Base-by-base conservation (phyloP, 2,797 vertebrate species). In the Acanthurus lineatus region DNA sequence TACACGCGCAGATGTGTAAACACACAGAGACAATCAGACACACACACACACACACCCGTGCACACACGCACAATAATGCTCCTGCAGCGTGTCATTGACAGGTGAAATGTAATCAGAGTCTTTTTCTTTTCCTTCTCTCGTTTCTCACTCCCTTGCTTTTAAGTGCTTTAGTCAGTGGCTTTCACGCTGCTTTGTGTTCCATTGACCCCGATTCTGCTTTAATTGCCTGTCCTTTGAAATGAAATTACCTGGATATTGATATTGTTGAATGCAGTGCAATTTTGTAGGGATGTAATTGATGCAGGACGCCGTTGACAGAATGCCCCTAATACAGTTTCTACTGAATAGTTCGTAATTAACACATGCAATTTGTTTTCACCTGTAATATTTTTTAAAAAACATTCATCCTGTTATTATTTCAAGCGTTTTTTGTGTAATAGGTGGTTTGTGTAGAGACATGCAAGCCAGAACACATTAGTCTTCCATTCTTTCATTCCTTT, bases 21-120 rank as follows among this genome's bases (percentile, higher is more conserved):
- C 93, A 92, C 73, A 51, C 15, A 15, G 47, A 82, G 45, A 84
- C 82, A 85, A 68, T 77, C 73, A 48, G 20, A 74, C 69, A 40
- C 10, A 40, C 40, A 40, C 38, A 40, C 38, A 48, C 49, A 32
- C 63, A 48, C 59, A 62, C 67, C 58, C 52, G 51, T 48, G 25
- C 58, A 54, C 73, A 47, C 69, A 40, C 73, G 51, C 85, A 86
- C 92, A 93, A 92, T 95, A 91, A 95, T 89, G 93, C 89, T 94
- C 86, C 88, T 86, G 94, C 88, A 86, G 87, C 85, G 89, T 95
- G 93, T 96, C 96, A 94, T 87, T 96, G 96, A 94, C 92, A 94
- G 94, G 93, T 89, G 91, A 95, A 95, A 95, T 91, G 92, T 93
- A 96, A 96, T 94, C 90, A 93, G 90, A 88, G 88, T 81, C 86